phyloP scores from a whole-genome alignment of 2,888 invertebrate species.

The Eremobia ochroleuca region DNA sequence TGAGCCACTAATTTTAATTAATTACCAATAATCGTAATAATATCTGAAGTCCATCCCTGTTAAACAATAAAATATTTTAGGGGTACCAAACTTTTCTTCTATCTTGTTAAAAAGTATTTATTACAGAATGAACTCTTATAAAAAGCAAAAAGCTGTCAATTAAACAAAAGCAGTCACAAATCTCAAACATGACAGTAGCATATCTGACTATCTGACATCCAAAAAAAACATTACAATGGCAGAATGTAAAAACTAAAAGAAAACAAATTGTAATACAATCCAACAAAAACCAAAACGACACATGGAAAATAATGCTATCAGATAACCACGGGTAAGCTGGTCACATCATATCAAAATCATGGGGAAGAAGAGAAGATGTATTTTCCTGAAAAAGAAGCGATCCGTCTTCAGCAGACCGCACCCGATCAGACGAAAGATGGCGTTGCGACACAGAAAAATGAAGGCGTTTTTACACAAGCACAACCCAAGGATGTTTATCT shows the following conservation, averaged over 20 bases:
- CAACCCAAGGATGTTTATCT: slow-evolving; percentile 74
- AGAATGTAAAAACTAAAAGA: slow-evolving; percentile 56
- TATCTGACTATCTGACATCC: slow-evolving; percentile 56
- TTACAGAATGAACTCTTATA: neutral
- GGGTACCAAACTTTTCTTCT: neutral
- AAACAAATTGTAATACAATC: slow-evolving; percentile 9
- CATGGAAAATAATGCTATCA: slow-evolving; percentile 40
- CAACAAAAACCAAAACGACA: slow-evolving; percentile 21
- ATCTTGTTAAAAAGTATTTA: slow-evolving; percentile 3
- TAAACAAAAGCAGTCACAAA: slow-evolving; percentile 59
- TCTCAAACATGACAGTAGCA: slow-evolving; percentile 40
- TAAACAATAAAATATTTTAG: neutral
- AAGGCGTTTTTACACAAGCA: slow-evolving; percentile 81
- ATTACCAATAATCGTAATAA: neutral
- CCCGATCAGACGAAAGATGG: slow-evolving; percentile 81
- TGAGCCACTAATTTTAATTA: neutral
- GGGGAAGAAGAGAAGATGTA: slow-evolving; percentile 77
- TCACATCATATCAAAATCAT: slow-evolving; percentile 63
- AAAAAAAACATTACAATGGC: slow-evolving; percentile 32
- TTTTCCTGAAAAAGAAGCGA: slow-evolving; percentile 78
- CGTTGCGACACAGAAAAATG: slow-evolving; percentile 76
- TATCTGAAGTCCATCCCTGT: neutral
- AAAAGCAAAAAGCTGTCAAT: slow-evolving; percentile 29
- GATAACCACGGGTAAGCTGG: slow-evolving; percentile 15
- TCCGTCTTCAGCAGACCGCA: slow-evolving; percentile 83